Conservation (phyloP, 1,140 invertebrate species). For the Oscheius sp. region DNA sequence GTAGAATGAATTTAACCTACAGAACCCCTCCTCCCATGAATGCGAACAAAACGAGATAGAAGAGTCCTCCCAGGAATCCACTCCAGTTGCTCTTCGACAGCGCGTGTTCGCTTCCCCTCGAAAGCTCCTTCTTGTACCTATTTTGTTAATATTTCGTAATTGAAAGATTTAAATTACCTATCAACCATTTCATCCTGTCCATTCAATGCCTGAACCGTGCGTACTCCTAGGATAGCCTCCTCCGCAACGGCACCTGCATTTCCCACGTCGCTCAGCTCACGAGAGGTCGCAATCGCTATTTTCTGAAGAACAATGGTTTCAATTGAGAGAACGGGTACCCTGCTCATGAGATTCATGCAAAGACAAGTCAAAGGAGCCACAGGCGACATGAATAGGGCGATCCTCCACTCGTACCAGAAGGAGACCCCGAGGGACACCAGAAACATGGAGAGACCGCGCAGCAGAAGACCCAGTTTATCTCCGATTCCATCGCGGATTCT, state of each 20-base stretch:
- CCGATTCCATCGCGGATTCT: conserved; percentile 84
- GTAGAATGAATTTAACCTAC: neutral
- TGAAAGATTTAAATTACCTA: neutral
- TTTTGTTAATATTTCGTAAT: neutral
- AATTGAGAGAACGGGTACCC: neutral
- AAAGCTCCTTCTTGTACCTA: conserved; percentile 35
- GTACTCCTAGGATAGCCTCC: conserved; percentile 73
- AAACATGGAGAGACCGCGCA: conserved; percentile 63
- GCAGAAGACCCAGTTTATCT: conserved; percentile 78
- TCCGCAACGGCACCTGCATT: conserved; percentile 75
- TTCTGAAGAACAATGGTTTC: conserved; percentile 32
- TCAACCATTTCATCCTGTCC: conserved; percentile 72
- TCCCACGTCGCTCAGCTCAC: conserved; percentile 75
- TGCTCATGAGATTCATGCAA: conserved; percentile 28
- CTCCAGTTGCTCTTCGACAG: conserved; percentile 43
- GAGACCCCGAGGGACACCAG: conserved; percentile 40
- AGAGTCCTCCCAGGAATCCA: conserved; percentile 48
- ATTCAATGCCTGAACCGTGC: conserved; percentile 78
- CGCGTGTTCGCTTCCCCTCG: conserved; percentile 28
- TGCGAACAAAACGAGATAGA: conserved; percentile 34
- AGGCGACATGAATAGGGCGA: conserved; percentile 43
- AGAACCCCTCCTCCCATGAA: conserved; percentile 32
- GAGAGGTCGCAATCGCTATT: conserved; percentile 64
- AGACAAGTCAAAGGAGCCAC: conserved; percentile 16
- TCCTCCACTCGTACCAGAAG: conserved; percentile 41